Base-by-base conservation (phyloP, 2,888 invertebrate species). In the Cephus pygmeus region DNA sequence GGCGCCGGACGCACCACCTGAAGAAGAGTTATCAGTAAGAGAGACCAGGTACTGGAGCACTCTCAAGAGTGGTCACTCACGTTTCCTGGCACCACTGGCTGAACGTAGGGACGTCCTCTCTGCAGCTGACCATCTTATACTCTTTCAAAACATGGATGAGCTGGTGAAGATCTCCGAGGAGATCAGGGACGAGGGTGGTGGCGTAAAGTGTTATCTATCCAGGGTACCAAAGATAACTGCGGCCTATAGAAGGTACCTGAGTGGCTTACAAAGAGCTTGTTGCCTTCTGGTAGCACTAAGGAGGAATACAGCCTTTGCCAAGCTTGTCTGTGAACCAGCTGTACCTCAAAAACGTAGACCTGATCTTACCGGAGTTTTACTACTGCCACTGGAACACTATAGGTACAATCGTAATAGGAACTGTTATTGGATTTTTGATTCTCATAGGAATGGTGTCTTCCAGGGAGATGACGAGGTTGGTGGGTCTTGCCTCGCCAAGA, bases 71-170 rank as follows among this genome's bases (percentile, higher is more conserved):
- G 97, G 97, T 4, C 93, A 96, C 80, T 94, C 95, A 80, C 93
- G 97, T 81, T 97, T 96, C 90, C 95, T 96, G 73, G 94, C 95
- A 0, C 96, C 97, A 0, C 91, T 97, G 82, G 93, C 94, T 9
- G 96, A 97, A 87, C 93, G 96, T 79, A 95, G 94, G 75, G 97
- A 97, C 88, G 93, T 97, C 15, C 95, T 97, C 76, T 94, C 95
- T 3, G 94, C 95, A 1, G 93, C 94, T 76, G 97, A 97, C 88
- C 97, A 97, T 91, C 94, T 95, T 89, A 93, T 95, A 68, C 92
- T 97, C 78, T 97, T 97, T 91, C 97, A 97, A 92, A 97, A 97
- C 91, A 94, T 96, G 85, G 97, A 97, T 90, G 97, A 97, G 94
- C 93, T 96, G 81, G 93, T 95, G 83, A 93, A 96, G 87, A 93